Base-by-base conservation (phyloP, 1,140 invertebrate genomes). In the Drosophila pruinosa region DNA sequence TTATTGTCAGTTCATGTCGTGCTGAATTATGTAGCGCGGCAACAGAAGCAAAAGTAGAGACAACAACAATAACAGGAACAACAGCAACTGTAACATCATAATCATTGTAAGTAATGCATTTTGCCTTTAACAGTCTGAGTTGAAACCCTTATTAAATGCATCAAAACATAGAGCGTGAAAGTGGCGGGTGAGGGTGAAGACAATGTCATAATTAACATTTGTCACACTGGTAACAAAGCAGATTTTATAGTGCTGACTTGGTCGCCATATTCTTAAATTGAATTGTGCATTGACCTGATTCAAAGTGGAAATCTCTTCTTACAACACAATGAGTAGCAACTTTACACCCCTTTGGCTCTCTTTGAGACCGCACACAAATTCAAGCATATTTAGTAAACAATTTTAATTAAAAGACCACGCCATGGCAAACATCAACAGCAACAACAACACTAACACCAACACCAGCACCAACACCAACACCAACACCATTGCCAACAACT, bases 1-100 rank as follows among this genome's bases (percentile, higher is more conserved):
- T 90, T 90, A 90, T 90, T 90, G 88, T 90, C 89, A 90, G 88
- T 90, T 88, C 82, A 90, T 90, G 82, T 90, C 83, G 71, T 74
- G 56, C 68, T 90, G 72, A 90, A 90, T 90, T 90, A 90, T 90
- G 82, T 90, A 89, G 75, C 77, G 82, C 68, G 74, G 67, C 81
- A 76, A 36, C 58, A 70, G 59, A 26, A 58, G 31, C 24, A 24
- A 26, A 21, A 63, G 38, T 12, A 62, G 43, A 47, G 59, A 54
- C 56, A 41, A 14, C 56, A 58, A 45, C 8, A 53, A 31, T 53
- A 50, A 54, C 56, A 41, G n/a, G 50, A 58, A 34, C 14, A 53
- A 24, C 62, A 69, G 38, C 34, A 64, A 48, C 50, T 36, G 19
- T 45, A 63, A 63, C 63, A 76, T 56, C 80, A 83, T 79, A 75